Evolutionary conservation across 2,888 invertebrate genomes (phyloP).

Genomic region (Papilio gigon): DNA sequence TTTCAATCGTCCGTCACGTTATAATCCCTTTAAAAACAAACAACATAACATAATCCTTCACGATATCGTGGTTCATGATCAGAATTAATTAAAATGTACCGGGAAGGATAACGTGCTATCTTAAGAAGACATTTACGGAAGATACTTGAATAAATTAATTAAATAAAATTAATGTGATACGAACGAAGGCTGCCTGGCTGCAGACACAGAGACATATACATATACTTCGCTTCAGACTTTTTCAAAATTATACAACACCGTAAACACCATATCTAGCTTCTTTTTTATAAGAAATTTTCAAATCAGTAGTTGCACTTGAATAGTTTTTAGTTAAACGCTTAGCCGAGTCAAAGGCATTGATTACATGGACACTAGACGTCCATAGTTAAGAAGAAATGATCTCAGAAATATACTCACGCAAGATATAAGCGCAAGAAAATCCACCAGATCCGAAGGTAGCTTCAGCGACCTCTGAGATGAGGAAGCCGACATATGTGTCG

Average conservation of each 20-base stretch:
- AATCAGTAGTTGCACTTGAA: too few species aligned
- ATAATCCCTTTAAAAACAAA: neutral
- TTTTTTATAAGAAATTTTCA: too few species aligned
- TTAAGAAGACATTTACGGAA: neutral
- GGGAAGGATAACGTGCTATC: neutral
- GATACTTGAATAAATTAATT: too few species aligned
- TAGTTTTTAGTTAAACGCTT: too few species aligned
- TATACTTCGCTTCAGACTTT: too few species aligned
- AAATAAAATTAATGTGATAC: neutral
- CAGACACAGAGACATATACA: too few species aligned
- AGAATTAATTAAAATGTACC: neutral
- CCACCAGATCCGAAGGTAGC: constrained; percentile 85
- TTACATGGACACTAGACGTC: neutral
- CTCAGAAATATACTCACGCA: constrained; percentile 73
- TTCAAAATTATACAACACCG: too few species aligned
- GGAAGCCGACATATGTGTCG: constrained; percentile 84
- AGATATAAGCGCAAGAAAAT: constrained; percentile 86
- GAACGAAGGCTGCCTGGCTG: neutral
- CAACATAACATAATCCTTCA: neutral
- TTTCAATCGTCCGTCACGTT: neutral
- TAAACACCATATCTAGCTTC: too few species aligned
- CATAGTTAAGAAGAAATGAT: neutral
- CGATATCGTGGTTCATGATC: neutral
- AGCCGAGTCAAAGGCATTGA: too few species aligned
- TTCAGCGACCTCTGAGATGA: constrained; percentile 86